Evolutionary conservation across 2,888 invertebrate species (phyloP), one percentile per base, ranked within the genome.

Genomic region (Drosophila melanosoma): DNA sequence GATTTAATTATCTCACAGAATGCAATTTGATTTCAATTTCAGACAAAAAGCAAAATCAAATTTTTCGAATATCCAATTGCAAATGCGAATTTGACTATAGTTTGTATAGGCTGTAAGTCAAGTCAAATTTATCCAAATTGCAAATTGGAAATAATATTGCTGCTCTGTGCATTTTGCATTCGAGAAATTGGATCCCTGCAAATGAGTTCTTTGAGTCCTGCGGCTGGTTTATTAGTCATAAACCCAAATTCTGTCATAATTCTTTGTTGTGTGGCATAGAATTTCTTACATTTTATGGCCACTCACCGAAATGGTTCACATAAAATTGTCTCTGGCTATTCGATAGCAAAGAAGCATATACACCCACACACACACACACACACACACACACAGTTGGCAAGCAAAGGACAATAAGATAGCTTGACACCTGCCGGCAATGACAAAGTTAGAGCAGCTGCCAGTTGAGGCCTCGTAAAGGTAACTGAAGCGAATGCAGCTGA

Each of bases 191-290:
- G 53, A 51, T 54, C 52, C 29, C 33, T 52, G 48, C 26, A 32
- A 20, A 59, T 57, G 52, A 54, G 49, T 48, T 58, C 32, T 17
- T 48, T 35, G 32, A 57, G 38, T 64, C 52, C 76, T 84, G 82
- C 63, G 74, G 71, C 81, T 73, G 83, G 58, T 84, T 89, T 84
- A 82, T 77, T 86, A 79, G 66, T 76, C 74, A 83, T 87, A 86
- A 90, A 88, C 78, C 72, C 65, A 82, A 88, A 90, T 88, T 87
- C 74, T 76, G 85, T 78, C 87, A 90, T 88, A 87, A 87, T 90
- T 88, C 74, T 74, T 80, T 69, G 69, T 67, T 66, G 63, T 64
- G 71, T 76, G 69, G 75, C 79, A 73, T 76, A 68, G 83, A 79
- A 82, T 76, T 84, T 79, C 77, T 77, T 77, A 67, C 82, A 79